Base-by-base conservation (phyloP, 2,888 invertebrate species). In the Cataglyphis rosenhaueri region DNA sequence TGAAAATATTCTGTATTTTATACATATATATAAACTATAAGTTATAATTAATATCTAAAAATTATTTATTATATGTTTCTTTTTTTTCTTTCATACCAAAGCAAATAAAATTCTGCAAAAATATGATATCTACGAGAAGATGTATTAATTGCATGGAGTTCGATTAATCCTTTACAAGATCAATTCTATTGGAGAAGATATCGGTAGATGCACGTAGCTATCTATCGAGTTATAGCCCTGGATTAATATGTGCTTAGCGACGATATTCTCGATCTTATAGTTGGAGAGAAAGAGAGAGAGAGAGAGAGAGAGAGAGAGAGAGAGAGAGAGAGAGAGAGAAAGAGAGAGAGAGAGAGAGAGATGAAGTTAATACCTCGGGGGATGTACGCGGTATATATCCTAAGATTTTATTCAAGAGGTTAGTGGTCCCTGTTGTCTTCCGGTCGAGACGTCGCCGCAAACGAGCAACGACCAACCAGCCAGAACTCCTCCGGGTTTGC, bases 361-460 rank as follows among this genome's bases (percentile, higher is more conserved):
- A 52, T 62, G 62, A 71, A 73, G 81, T 71, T 71, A 62, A 81
- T 61, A 71, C 62, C 81, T 64, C 48, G 25, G 73, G 81, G 81
- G 81, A 81, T 79, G 52, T 21, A 21, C 61, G 61, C 25, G n/a
- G 25, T 61, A 52, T 52, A 62, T 68, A 78, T 79, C 61, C 62
- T 59, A 75, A 82, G 82, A 82, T 82, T 82, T 82, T 82, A 82
- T 82, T 82, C 79, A 82, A 52, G 79, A 82, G 66, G 66, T 70
- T 78, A 57, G 79, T 78, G 55, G 68, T 79, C 79, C 79, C 78
- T 38, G 79, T 82, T 82, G 82, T 82, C 82, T 78, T 79, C 79
- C 64, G 70, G 79, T 62, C 68, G 62, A 78, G 79, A 79, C 62
- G 62, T 78, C 61, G 68, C 82, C 79, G 52, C 78, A 62, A 82